Percentiles rank a stretch among this genome's conserved stretches.
Conservation (phyloP, 2,888 invertebrate species). For the Macrophya alboannulata region DNA sequence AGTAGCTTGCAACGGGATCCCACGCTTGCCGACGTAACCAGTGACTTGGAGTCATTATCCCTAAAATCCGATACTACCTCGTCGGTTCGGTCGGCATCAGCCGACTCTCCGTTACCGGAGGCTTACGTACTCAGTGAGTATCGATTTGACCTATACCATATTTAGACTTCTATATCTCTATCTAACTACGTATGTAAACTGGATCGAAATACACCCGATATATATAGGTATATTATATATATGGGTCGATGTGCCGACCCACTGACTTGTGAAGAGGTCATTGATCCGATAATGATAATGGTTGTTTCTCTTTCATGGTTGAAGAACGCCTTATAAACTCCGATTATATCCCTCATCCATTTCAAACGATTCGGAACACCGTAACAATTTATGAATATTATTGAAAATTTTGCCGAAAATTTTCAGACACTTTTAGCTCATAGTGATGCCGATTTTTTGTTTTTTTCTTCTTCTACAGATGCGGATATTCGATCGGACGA, state of each 20-base stretch:
- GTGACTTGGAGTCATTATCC: constrained; percentile 74
- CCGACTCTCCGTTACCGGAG: constrained; percentile 79
- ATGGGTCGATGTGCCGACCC: constrained; percentile 34
- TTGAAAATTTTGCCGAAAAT: background rate
- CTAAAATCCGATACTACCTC: constrained; percentile 76
- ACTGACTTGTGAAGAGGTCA: constrained; percentile 77
- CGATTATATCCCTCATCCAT: background rate
- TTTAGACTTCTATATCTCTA: background rate
- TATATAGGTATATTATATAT: background rate
- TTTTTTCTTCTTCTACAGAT: constrained; percentile 73
- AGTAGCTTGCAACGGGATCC: constrained; percentile 76
- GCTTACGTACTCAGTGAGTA: constrained; percentile 82
- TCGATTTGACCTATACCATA: background rate
- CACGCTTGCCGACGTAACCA: constrained; percentile 71
- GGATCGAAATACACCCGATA: background rate
- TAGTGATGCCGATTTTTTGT: background rate
- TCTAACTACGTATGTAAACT: background rate
- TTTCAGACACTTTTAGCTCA: background rate
- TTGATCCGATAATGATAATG: constrained; percentile 59
- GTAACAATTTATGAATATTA: background rate
- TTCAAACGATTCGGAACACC: background rate
- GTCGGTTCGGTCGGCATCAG: constrained; percentile 75
- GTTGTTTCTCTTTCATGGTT: background rate
- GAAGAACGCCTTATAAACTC: background rate
- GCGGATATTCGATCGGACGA: constrained; percentile 81